Evolutionary conservation across 2,888 invertebrate species (phyloP).

Genomic region (Ptychoptera contaminata): DNA sequence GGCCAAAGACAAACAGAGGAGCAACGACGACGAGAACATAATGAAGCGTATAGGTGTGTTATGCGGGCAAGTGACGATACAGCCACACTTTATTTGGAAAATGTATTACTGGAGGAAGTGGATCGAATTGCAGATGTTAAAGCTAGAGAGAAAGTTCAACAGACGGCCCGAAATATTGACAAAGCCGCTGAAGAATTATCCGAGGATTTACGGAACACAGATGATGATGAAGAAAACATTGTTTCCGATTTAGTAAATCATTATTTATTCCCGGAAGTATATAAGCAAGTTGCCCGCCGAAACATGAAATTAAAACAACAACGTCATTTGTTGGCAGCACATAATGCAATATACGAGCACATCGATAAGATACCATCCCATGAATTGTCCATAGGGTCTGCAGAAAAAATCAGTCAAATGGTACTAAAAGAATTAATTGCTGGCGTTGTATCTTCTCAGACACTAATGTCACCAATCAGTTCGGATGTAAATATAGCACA

Average conservation of each 20-base stretch:
- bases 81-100: slow-evolving; percentile 45
- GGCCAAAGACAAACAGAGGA: slow-evolving; percentile 64
- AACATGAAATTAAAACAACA: slow-evolving; percentile 26
- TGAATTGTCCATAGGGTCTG: not conserved
- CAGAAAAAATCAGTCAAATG: not conserved
- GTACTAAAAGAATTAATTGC: slow-evolving; percentile 3
- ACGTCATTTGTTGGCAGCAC: slow-evolving; percentile 27
- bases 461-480: slow-evolving; percentile 4
- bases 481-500: slow-evolving; percentile 6
- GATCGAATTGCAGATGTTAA: slow-evolving; percentile 39
- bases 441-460: slow-evolving; percentile 5
- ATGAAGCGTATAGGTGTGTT: slow-evolving; percentile 62
- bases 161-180: slow-evolving; percentile 40
- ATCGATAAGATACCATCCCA: slow-evolving; percentile 11
- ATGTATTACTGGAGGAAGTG: slow-evolving; percentile 43
- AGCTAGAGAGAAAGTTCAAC: slow-evolving; percentile 36
- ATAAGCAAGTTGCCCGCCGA: slow-evolving; percentile 28
- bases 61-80: slow-evolving; percentile 26
- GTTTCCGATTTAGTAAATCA: slow-evolving; percentile 21
- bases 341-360: slow-evolving; percentile 24
- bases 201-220: slow-evolving; percentile 18
- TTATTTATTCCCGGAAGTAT: slow-evolving; percentile 28
- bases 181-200: slow-evolving; percentile 29
- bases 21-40: slow-evolving; percentile 52
- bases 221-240: slow-evolving; percentile 19